These are phyloP conservation scores for Pipistrellus nathusii DNA, from an alignment of 2,797 vertebrate species.

Conservation along the genomic window DNA sequence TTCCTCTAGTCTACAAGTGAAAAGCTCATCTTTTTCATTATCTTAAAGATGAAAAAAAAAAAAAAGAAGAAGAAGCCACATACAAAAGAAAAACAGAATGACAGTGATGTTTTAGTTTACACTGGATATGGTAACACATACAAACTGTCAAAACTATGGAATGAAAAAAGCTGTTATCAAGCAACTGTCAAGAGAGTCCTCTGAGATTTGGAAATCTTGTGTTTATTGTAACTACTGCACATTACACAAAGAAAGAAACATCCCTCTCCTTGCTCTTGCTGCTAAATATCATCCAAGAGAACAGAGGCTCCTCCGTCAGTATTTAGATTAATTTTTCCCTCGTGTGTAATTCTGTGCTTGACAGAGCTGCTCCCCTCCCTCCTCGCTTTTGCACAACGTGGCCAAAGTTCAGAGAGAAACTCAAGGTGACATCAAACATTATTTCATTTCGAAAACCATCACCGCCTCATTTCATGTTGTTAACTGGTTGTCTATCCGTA, in stretches of 20 bases:
- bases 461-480: slow-evolving; percentile 84
- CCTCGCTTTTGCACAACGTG: slow-evolving; percentile 82
- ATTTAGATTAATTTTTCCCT: slow-evolving; percentile 86
- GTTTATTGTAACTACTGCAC: slow-evolving; percentile 94
- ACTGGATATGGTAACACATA: slow-evolving; percentile 91
- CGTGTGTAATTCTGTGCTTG: slow-evolving; percentile 84
- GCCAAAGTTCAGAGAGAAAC: slow-evolving; percentile 88
- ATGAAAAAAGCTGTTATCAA: slow-evolving; percentile 93
- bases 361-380: slow-evolving; percentile 84
- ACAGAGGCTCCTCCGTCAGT: slow-evolving; percentile 85
- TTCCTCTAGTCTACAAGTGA: slow-evolving; percentile 87
- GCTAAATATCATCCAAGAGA: slow-evolving; percentile 89
- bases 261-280: slow-evolving; percentile 88
- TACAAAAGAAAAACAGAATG: slow-evolving; percentile 90
- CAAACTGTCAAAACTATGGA: slow-evolving; percentile 93
- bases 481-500: slow-evolving; percentile 87
- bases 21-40: slow-evolving; percentile 91
- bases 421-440: slow-evolving; percentile 84
- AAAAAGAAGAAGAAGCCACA: slow-evolving; percentile 83
- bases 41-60: slow-evolving; percentile 85
- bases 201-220: slow-evolving; percentile 92
- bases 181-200: slow-evolving; percentile 92
- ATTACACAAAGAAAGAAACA: slow-evolving; percentile 94
- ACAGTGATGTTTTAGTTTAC: slow-evolving; percentile 93
- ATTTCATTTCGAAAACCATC: slow-evolving; percentile 87